Conservation (phyloP, 2,888 invertebrate genomes). For the Drosophila anomalipes region DNA sequence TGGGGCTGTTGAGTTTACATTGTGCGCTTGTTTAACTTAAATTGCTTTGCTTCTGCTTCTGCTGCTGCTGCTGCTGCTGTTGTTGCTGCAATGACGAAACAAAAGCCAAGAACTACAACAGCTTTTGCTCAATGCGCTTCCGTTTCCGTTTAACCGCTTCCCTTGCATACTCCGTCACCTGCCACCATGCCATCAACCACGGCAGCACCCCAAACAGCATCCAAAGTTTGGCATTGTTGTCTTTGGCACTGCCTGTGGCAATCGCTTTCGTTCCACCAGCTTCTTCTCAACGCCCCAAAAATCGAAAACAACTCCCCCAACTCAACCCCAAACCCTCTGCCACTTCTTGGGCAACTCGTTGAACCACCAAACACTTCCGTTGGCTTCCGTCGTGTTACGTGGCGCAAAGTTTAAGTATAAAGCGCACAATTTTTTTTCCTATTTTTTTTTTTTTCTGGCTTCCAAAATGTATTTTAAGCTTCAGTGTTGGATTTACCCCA, state of each 20-base stretch:
- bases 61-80: neutral
- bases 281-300: conserved; percentile 10
- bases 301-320: neutral
- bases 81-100: conserved; percentile 62
- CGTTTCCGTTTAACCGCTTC: conserved; percentile 64
- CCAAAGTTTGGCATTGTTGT: conserved; percentile 78
- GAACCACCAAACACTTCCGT: conserved; percentile 77
- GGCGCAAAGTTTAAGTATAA: conserved; percentile 64
- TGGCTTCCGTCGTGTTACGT: conserved; percentile 33
- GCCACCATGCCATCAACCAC: neutral
- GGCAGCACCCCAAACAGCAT: conserved; percentile 11
- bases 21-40: conserved; percentile 78
- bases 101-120: conserved; percentile 77
- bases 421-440: conserved; percentile 47
- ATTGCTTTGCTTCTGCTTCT: conserved; percentile 68
- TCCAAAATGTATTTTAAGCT: conserved; percentile 45
- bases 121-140: conserved; percentile 81
- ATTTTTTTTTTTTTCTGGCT: neutral
- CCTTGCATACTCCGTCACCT: neutral
- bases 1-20: conserved; percentile 21
- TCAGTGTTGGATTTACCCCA: conserved; percentile 62
- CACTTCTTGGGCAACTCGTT: conserved; percentile 24
- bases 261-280: conserved; percentile 70
- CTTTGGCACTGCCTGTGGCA: conserved; percentile 74
- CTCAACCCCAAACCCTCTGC: neutral